phyloP scores from a whole-genome alignment of 2,888 invertebrate species.

The Copidosoma aretas region DNA sequence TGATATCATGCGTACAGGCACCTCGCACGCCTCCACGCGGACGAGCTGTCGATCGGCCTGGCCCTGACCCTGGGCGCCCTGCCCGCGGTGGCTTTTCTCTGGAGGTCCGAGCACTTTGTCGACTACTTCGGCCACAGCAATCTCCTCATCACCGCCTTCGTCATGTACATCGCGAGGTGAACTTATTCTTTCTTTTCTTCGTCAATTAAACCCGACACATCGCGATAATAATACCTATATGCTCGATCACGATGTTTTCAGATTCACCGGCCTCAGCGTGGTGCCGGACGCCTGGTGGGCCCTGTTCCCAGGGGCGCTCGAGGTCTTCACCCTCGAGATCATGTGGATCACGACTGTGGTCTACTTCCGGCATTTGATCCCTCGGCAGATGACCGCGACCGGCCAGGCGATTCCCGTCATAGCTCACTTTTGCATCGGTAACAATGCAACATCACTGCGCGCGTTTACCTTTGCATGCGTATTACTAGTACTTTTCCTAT shows the following conservation, averaged over 20 bases:
- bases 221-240: neutral
- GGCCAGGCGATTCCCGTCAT: constrained; percentile 81
- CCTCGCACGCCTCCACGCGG: constrained; percentile 67
- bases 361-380: constrained; percentile 82
- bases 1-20: too few relatives aligned
- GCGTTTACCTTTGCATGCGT: too few relatives aligned
- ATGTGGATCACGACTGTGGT: constrained; percentile 82
- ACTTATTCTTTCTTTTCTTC: constrained; percentile 24
- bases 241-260: constrained; percentile 21
- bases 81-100: constrained; percentile 74
- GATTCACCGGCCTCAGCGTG: constrained; percentile 55
- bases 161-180: constrained; percentile 79
- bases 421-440: constrained; percentile 80
- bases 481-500: too few relatives aligned
- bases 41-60: constrained; percentile 70
- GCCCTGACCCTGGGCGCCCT: constrained; percentile 73
- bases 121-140: constrained; percentile 85
- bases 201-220: constrained; percentile 4
- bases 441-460: too few relatives aligned
- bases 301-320: constrained; percentile 74
- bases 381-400: constrained; percentile 76
- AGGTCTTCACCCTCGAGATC: constrained; percentile 78
- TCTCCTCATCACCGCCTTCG: constrained; percentile 82
- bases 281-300: constrained; percentile 69
- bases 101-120: constrained; percentile 82